Evolutionary conservation across 1,140 invertebrate genomes (phyloP), one percentile per base, ranked within the genome.

Genomic region (Drosophila ogumai): DNA sequence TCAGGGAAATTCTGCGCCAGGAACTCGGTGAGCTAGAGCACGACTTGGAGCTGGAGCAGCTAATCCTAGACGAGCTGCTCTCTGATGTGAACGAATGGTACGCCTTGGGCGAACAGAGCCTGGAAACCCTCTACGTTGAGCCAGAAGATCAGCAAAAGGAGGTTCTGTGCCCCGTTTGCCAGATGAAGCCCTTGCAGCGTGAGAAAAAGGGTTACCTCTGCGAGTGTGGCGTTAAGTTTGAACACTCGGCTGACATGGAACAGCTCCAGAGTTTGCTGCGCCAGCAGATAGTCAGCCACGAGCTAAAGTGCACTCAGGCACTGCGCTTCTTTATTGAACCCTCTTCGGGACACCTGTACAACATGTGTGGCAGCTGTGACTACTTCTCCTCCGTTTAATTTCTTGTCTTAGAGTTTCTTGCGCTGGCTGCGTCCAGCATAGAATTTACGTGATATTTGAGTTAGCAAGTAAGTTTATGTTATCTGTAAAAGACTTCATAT

Each of bases 361-460:
- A 65, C n/a, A 91, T 92, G 52, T 92, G 91, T 15, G 91, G 91
- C 22, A 77, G 68, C 56, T 92, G 91, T 66, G 91, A 91, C 57
- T 92, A 82, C 58, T 88, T 87, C 47, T 79, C 81, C n/a, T 79
- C 84, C 1, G 52, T 92, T 38, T 91, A 59, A 75, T 9, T 17
- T 10, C 3, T 17, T 47, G 17, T 2, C 13, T 28, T 9, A 3
- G 22, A 0, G 52, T 41, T 52, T 34, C 15, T 8, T 40, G 25
- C 38, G 43, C 50, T 75, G 81, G 58, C 73, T 81, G 64, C 59
- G 65, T 22, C 43, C 67, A 77, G 67, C 15, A 15, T 40, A 17
- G 28, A 36, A 34, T 38, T 17, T 31, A 28, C 10, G 50, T 59
- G 19, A 60, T 31, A 32, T 36, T 44, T n/a, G 17, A 61, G 3